Evolutionary conservation across 2,797 vertebrate species (phyloP).

Genomic region (Crax fasciolata): DNA sequence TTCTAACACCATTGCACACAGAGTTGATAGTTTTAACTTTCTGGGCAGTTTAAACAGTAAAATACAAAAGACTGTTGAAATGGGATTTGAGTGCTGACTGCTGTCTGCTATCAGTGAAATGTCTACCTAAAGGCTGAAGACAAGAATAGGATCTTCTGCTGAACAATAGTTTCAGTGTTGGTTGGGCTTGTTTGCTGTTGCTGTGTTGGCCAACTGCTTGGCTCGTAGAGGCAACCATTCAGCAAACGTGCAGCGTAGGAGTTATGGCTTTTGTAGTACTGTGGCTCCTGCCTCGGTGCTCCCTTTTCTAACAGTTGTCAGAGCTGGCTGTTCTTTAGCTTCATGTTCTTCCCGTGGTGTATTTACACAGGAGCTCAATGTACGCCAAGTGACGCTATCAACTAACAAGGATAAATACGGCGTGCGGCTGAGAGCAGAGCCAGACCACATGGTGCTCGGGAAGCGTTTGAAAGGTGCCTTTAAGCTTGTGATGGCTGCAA

Average conservation of each 20-base stretch:
- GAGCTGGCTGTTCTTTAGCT: not conserved
- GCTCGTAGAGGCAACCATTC: accelerated
- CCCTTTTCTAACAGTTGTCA: not conserved
- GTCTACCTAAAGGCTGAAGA: not conserved
- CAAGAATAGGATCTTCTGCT: not conserved
- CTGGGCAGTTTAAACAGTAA: not conserved
- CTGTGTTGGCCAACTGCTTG: not conserved
- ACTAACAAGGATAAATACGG: conserved; percentile 94
- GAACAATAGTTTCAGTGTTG: not conserved
- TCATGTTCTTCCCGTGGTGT: not conserved
- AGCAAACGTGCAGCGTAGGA: not conserved
- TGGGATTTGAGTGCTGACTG: not conserved
- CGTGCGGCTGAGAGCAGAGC: conserved; percentile 93
- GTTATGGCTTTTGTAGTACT: accelerated
- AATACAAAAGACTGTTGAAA: not conserved
- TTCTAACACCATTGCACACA: not conserved
- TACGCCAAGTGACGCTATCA: conserved; percentile 92
- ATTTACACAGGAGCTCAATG: conserved; percentile 91
- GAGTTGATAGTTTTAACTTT: not conserved
- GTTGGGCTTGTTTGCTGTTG: not conserved
- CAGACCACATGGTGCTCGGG: conserved; percentile 97
- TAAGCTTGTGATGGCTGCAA: conserved; percentile 89
- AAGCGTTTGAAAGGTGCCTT: conserved; percentile 95
- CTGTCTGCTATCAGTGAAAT: not conserved
- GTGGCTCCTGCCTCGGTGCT: not conserved